Evolutionary conservation across 2,797 vertebrate species (phyloP).

Genomic region (Artibeus lituratus): DNA sequence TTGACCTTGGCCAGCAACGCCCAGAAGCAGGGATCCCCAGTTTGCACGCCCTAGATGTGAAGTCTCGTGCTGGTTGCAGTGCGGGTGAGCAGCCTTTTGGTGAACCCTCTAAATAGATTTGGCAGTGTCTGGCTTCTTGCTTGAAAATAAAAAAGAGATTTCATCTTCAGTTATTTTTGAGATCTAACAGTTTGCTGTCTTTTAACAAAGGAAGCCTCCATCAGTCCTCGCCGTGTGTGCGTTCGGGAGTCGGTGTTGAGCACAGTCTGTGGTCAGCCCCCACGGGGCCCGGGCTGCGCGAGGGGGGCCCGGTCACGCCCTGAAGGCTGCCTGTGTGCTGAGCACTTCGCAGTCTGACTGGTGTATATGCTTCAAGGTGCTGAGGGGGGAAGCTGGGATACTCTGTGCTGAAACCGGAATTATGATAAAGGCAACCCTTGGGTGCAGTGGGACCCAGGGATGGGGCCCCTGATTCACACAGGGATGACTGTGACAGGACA

Average conservation of each 20-base stretch:
- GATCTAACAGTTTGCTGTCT: constrained; percentile 70
- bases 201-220: constrained; percentile 69
- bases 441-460: neutral
- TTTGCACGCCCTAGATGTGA: neutral
- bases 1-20: neutral
- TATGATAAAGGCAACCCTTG: neutral
- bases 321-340: neutral
- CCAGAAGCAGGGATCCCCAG: neutral
- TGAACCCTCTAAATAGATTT: constrained; percentile 65
- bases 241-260: neutral
- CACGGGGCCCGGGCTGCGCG: accelerated
- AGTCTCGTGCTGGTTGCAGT: neutral
- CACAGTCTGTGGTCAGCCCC: neutral
- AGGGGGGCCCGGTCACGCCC: neutral
- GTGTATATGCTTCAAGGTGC: neutral
- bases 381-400: neutral
- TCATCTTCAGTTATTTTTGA: constrained; percentile 73
- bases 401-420: neutral
- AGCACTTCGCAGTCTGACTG: neutral
- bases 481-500: neutral
- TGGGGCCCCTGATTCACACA: neutral
- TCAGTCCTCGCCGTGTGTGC: constrained; percentile 20
- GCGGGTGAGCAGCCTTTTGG: constrained; percentile 44
- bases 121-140: constrained; percentile 66
- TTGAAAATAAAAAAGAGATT: constrained; percentile 71